phyloP scores from a whole-genome alignment of 2,113 vertebrate genomes.

The Lontra canadensis region DNA sequence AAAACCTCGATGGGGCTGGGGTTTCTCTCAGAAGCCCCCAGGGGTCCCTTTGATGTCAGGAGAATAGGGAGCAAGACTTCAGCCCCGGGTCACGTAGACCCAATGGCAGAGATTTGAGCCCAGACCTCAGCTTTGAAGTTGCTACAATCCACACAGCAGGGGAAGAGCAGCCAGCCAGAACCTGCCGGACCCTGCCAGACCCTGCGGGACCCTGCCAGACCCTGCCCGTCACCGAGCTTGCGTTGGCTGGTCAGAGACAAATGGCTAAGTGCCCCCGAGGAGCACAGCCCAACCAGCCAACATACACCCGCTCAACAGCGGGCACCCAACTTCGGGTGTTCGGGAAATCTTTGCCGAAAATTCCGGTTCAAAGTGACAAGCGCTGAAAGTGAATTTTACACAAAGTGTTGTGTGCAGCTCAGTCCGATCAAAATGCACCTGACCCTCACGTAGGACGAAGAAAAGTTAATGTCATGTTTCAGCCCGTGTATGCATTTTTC shows the following conservation, averaged over 20 bases:
- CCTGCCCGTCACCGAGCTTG: accelerated
- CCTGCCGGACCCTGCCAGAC: too few species aligned
- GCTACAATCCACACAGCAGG: accelerated
- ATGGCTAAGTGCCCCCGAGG: accelerated
- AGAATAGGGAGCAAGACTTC: neutral
- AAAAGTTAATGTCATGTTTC: neutral
- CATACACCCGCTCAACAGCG: accelerated
- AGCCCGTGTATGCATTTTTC: neutral
- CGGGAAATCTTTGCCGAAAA: neutral
- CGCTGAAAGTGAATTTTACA: neutral
- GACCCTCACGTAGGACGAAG: neutral
- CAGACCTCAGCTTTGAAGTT: accelerated
- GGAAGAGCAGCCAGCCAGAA: accelerated
- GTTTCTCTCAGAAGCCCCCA: accelerated
- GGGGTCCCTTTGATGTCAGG: accelerated
- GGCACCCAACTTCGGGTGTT: accelerated
- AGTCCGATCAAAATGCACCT: neutral
- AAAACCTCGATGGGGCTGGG: accelerated
- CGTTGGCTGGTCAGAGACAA: accelerated
- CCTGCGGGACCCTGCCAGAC: accelerated
- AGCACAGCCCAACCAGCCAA: accelerated
- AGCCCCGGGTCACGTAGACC: accelerated
- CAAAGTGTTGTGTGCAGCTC: neutral
- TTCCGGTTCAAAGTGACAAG: neutral
- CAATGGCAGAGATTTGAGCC: accelerated